Evolutionary conservation across 2,888 invertebrate genomes (phyloP).

Genomic region (Yponomeuta sedellus): DNA sequence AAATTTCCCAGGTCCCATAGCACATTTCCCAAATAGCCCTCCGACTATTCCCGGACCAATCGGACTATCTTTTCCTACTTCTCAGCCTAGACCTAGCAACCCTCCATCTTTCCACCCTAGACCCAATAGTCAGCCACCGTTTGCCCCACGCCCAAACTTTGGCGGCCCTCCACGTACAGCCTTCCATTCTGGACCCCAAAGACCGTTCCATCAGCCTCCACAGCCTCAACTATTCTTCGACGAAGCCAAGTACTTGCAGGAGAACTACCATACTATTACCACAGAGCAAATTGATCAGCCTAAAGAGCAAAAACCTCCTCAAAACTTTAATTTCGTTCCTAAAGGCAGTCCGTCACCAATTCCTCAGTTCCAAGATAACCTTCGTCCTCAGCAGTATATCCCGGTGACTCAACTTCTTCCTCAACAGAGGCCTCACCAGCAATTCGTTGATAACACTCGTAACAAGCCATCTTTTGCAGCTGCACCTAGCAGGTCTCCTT

Average conservation of each 20-base stretch:
- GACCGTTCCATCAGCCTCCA: constrained; percentile 66
- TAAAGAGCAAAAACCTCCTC: constrained; percentile 61
- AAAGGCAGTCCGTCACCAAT: constrained; percentile 51
- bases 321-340: constrained; percentile 46
- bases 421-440: constrained; percentile 58
- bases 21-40: constrained; percentile 42
- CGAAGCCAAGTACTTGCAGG: constrained; percentile 70
- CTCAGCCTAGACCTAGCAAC: constrained; percentile 50
- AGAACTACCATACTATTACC: constrained; percentile 72
- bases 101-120: constrained; percentile 49
- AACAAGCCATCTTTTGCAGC: constrained; percentile 52
- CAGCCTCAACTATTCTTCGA: constrained; percentile 62
- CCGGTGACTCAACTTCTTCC: constrained; percentile 67
- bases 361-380: constrained; percentile 54
- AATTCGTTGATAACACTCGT: constrained; percentile 54
- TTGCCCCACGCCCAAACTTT: constrained; percentile 52
- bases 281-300: constrained; percentile 64
- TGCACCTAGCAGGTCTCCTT: constrained; percentile 55
- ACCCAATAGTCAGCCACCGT: constrained; percentile 44
- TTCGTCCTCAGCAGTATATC: constrained; percentile 47
- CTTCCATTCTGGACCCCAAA: constrained; percentile 72
- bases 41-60: constrained; percentile 53
- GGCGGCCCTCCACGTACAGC: constrained; percentile 54
- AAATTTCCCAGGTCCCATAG: constrained; percentile 43
- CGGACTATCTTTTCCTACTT: constrained; percentile 44